These are phyloP conservation scores for Agapornis canus DNA, from an alignment of 2,797 vertebrate genomes.

Conservation along the genomic window DNA sequence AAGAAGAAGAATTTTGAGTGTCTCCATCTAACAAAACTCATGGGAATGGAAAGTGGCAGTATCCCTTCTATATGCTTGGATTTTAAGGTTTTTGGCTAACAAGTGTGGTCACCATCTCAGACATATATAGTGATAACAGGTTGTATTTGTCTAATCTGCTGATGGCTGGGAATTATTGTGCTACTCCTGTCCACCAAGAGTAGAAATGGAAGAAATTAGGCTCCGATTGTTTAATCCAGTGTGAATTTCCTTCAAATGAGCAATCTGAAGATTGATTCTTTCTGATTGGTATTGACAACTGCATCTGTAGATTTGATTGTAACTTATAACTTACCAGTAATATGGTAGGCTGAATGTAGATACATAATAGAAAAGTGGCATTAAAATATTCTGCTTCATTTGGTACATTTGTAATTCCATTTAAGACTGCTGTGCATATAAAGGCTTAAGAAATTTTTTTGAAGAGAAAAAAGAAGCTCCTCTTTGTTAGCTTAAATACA, in stretches of 20 bases:
- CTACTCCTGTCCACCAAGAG: neutral
- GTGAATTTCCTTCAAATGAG: neutral
- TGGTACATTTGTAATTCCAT: neutral
- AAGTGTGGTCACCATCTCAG: neutral
- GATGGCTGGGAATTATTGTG: neutral
- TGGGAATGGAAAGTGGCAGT: neutral
- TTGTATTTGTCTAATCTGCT: neutral
- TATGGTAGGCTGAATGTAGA: neutral
- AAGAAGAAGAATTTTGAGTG: constrained; percentile 80
- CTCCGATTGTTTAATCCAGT: neutral
- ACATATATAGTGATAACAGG: neutral
- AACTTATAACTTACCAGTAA: neutral
- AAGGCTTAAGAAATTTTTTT: neutral
- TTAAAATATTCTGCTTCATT: neutral
- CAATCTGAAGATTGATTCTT: neutral
- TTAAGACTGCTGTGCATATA: neutral
- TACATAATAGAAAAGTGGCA: neutral
- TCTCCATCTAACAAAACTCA: neutral
- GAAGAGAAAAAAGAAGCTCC: neutral
- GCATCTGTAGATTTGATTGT: neutral
- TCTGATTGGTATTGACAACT: neutral
- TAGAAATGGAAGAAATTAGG: neutral
- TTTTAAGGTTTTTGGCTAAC: neutral
- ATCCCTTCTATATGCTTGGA: neutral
- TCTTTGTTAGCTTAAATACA: neutral